Percentiles rank a stretch among this genome's conserved stretches.
phyloP scores from a whole-genome alignment of 2,113 vertebrate species.

The Mobula birostris region DNA sequence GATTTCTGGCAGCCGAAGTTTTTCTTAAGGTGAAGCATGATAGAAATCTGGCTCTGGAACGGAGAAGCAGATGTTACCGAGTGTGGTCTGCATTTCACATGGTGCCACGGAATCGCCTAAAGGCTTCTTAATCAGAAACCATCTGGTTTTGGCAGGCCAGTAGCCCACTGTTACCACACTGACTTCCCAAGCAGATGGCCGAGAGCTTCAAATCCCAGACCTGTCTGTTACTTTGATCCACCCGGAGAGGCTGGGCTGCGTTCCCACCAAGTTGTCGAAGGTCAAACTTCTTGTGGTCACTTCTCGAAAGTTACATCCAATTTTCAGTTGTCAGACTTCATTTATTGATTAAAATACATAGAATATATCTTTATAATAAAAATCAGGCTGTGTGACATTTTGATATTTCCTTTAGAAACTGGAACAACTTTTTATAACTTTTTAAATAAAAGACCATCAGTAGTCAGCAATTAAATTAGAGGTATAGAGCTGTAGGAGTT shows the following conservation, averaged over 20 bases:
- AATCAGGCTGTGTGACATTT: neutral
- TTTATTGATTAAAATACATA: neutral
- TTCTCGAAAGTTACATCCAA: neutral
- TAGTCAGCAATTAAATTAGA: neutral
- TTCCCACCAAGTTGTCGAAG: neutral
- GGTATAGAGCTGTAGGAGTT: too few species aligned
- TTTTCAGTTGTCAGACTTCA: neutral
- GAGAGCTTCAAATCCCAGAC: neutral
- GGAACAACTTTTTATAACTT: neutral
- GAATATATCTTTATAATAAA: neutral
- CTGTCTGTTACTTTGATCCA: conserved; percentile 13
- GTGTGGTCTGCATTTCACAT: neutral
- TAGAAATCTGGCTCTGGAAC: conserved; percentile 15
- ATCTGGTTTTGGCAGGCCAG: conserved; percentile 14
- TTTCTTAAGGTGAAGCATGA: neutral
- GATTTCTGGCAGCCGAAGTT: neutral
- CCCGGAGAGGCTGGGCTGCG: neutral
- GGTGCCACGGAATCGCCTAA: conserved; percentile 8
- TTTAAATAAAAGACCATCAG: neutral
- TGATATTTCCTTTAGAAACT: neutral
- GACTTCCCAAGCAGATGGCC: neutral
- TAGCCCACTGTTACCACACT: neutral
- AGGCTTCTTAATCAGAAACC: conserved; percentile 30
- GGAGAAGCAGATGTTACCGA: neutral
- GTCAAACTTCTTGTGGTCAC: neutral